Evolutionary conservation across 2,888 invertebrate species (phyloP).

Genomic region (Hofmannophila pseudospretella): DNA sequence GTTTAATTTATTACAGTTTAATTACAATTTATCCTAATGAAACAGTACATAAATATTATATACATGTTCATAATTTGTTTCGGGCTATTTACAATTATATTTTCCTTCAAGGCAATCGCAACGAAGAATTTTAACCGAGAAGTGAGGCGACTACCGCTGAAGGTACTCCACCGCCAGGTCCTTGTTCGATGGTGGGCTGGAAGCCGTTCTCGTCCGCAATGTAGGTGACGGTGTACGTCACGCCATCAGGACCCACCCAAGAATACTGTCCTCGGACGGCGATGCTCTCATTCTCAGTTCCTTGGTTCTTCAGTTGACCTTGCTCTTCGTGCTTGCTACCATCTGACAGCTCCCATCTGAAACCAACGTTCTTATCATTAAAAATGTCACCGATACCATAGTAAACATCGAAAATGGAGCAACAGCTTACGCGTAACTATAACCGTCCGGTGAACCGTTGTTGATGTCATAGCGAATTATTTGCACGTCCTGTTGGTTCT

Average conservation of each 20-base stretch:
- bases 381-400: not conserved
- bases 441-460: constrained; percentile 77
- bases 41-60: constrained; percentile 70
- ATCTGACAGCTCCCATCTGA: constrained; percentile 76
- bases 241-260: constrained; percentile 77
- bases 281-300: constrained; percentile 75
- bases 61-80: constrained; percentile 37
- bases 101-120: constrained; percentile 27
- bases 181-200: constrained; percentile 65
- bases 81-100: constrained; percentile 37
- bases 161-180: constrained; percentile 54
- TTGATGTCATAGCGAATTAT: constrained; percentile 79
- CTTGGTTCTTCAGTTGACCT: constrained; percentile 75
- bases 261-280: constrained; percentile 76
- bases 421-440: constrained; percentile 75
- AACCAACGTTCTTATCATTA: constrained; percentile 13
- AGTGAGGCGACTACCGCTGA: constrained; percentile 55
- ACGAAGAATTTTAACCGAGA: constrained; percentile 36
- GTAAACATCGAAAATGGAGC: not conserved
- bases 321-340: constrained; percentile 76
- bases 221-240: constrained; percentile 78
- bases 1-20: constrained; percentile 12
- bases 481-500: constrained; percentile 72
- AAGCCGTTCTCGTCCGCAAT: constrained; percentile 75
- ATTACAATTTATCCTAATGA: constrained; percentile 25